Base-by-base conservation (phyloP, 2,888 invertebrate genomes). In the Drosophila koepferae region DNA sequence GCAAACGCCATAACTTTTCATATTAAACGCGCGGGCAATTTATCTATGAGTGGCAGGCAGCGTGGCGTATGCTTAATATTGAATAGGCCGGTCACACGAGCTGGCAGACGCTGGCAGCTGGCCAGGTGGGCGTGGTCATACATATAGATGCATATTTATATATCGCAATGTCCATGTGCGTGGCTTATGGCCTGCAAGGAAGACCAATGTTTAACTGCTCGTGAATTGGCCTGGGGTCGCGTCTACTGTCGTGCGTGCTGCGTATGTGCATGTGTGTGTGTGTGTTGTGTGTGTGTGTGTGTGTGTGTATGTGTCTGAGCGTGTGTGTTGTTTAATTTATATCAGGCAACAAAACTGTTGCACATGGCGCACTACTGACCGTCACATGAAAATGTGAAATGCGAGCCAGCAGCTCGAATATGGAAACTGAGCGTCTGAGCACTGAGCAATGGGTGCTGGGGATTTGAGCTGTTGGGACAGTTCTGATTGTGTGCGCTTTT, bases 21-120 rank as follows among this genome's bases (percentile, higher is more conserved):
- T 82, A 85, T 86, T 84, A 88, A 86, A 75, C 72, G 63, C 71
- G 65, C 41, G 68, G 74, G 74, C 80, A 86, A 86, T 86, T 88
- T 86, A 86, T 88, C 84, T 88, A 77, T 81, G 77, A 76, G 71
- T 76, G 82, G 77, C 86, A 86, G 79, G 20, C 77, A 63, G 66
- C 80, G 64, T 79, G 86, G 81, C 83, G 78, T 77, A 80, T 88
- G 75, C 84, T 86, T 88, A 88, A 88, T 84, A 81, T 88, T 80
- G 80, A 73, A 86, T 80, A 71, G 85, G 67, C 71, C 86, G 69
- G 76, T 65, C 69, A 67, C 81, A 48, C 38, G 38, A 18, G 16
- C 36, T 70, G n/a, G n/a, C n/a, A 58, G 48, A 53, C 69, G 36
- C 48, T 54, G 63, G 51, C 68, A 79, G 65, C 63, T 73, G 65